Percentiles rank a stretch among this genome's conserved stretches.
These are phyloP conservation scores for Liopterus haemorrhoidalis DNA, from an alignment of 2,888 invertebrate species.

Conservation along the genomic window DNA sequence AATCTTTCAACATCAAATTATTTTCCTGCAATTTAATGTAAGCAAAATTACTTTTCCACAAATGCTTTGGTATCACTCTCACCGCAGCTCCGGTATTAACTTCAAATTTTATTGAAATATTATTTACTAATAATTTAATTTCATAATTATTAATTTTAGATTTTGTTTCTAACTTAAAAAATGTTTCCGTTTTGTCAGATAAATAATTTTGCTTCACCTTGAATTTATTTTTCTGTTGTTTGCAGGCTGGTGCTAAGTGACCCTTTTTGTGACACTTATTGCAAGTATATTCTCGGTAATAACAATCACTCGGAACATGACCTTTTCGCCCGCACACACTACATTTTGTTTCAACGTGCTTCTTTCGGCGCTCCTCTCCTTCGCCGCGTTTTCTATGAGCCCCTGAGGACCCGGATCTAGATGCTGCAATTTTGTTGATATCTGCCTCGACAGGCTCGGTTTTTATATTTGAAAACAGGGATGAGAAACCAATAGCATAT, in stretches of 20 bases:
- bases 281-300: neutral
- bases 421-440: too few relatives aligned
- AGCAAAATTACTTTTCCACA: slow-evolving; percentile 4
- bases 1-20: slow-evolving; percentile 9
- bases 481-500: too few relatives aligned
- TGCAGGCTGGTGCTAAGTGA: slow-evolving; percentile 4
- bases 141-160: slow-evolving; percentile 6
- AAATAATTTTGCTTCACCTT: neutral
- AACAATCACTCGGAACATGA: neutral
- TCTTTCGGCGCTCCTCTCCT: neutral
- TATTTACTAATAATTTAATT: neutral
- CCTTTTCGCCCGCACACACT: slow-evolving; percentile 1
- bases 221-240: neutral
- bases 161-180: neutral
- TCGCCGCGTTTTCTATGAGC: neutral
- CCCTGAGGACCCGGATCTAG: neutral
- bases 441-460: too few relatives aligned
- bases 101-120: slow-evolving; percentile 6
- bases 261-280: slow-evolving; percentile 6
- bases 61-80: neutral
- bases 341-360: neutral
- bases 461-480: too few relatives aligned
- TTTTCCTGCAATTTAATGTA: neutral
- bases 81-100: slow-evolving; percentile 7
- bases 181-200: neutral